Evolutionary conservation across 2,797 vertebrate genomes (phyloP), one percentile per base, ranked within the genome.

Genomic region (Podarcis siculus): DNA sequence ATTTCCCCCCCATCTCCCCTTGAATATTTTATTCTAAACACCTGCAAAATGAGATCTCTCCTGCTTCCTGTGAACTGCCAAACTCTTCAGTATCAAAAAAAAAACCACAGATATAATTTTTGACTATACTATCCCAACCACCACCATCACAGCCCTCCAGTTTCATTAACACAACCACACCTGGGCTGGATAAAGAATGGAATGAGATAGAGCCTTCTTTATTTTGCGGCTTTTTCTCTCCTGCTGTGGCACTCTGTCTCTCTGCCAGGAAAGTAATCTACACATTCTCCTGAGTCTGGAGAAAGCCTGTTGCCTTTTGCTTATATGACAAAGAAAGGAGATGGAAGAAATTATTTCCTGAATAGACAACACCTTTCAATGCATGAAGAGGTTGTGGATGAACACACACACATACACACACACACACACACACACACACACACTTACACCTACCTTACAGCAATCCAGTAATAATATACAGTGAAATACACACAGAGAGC

Each of bases 91-190:
- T 87, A 94, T 90, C 42, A 42, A 42, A 15, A 94, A 95, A 90
- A 79, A 93, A 88, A 84, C 19, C 1, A 10, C 30, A 93, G 89
- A 92, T 55, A 69, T 93, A 91, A 95, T 93, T 75, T 91, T 89
- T 86, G 92, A 77, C 12, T 77, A 92, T 91, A 93, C 93, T 89
- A 92, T 10, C n/a, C n/a, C 69, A 15, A 5, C 21, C 69, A 12
- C 23, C 37, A 7, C 25, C 75, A 27, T 55, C 49, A 55, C 49
- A 55, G 49, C 32, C 42, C 42, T 10, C 42, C 39, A 92, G 90
- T 92, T 94, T 94, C 92, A 95, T 94, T 94, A 96, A 93, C 94
- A 95, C 91, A 89, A 94, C 92, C 93, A 93, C 92, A 95, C 92
- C 95, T 96, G 95, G 85, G 92, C 23, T 61, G 93, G 89, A 86